Conservation (phyloP, 2,113 vertebrate species). For the Oreochromis spilurus region DNA sequence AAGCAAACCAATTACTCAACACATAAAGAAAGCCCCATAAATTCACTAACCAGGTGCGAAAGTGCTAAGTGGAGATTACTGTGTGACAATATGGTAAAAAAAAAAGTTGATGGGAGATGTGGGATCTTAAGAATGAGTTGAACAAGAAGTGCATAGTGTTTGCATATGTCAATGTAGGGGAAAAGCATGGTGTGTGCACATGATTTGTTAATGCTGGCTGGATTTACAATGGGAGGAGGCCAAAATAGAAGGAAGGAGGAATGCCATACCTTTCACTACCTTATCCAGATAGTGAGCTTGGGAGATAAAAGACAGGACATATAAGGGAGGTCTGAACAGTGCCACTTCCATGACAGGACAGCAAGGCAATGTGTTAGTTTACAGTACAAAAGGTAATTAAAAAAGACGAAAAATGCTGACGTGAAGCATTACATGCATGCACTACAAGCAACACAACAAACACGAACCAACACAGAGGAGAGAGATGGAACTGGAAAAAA, state of each 20-base stretch:
- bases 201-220: slow-evolving; percentile 49
- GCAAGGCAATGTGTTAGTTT: slow-evolving; percentile 65
- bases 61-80: slow-evolving; percentile 63
- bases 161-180: slow-evolving; percentile 38
- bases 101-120: slow-evolving; percentile 31
- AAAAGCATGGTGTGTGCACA: slow-evolving; percentile 34
- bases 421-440: slow-evolving; percentile 55
- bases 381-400: slow-evolving; percentile 51
- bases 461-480: slow-evolving; percentile 28
- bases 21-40: slow-evolving; percentile 18
- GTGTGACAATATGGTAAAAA: slow-evolving; percentile 51
- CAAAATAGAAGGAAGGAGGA: slow-evolving; percentile 79
- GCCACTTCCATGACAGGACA: slow-evolving; percentile 71
- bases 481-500: slow-evolving; percentile 20
- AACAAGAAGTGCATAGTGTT: slow-evolving; percentile 11
- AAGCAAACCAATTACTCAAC: slow-evolving; percentile 22
- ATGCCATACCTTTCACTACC: slow-evolving; percentile 99
- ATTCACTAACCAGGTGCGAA: slow-evolving; percentile 54
- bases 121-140: slow-evolving; percentile 28
- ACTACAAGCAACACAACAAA: slow-evolving; percentile 52
- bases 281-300: slow-evolving; percentile 99
- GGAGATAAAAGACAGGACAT: slow-evolving; percentile 99
- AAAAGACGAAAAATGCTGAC: slow-evolving; percentile 28
- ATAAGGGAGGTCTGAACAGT: slow-evolving; percentile 88
- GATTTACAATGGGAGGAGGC: slow-evolving; percentile 44